Base-by-base conservation (phyloP, 1,140 invertebrate genomes). In the Sitodiplosis mosellana region DNA sequence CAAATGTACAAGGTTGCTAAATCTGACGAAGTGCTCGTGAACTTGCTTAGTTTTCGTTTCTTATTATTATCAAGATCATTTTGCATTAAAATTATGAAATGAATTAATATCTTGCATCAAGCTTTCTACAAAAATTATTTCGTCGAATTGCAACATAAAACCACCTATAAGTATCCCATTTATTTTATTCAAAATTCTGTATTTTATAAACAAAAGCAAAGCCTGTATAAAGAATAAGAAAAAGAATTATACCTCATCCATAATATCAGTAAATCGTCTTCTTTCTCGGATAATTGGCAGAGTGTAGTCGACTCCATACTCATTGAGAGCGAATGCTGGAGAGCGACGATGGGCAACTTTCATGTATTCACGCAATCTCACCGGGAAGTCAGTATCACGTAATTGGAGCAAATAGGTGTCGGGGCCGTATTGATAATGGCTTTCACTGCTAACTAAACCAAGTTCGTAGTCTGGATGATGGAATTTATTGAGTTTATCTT, bases 401-500 rank as follows among this genome's bases (percentile, higher is more conserved):
- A 94, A 67, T 65, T 95, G 91, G 6, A 97, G 70, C 2, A 97
- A 69, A 64, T 95, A 93, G 0, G 92, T 96, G 60, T 97, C 92
- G 0, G 91, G 91, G 1, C 92, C 92, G 67, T 88, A 83, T 69
- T 94, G 89, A 65, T 93, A 93, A 86, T 89, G 86, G 70, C 86
- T 89, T 59, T 91, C 87, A 1, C 80, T 87, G 55, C 77, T 81
- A 48, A 84, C 71, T 18, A 78, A 65, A 10, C 83, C 84, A 49
- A 88, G 75, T 61, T 91, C 86, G 56, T 84, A 86, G 58, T 87
- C 82, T 44, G 86, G 76, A 51, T 83, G 78, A 55, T 83, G 77
- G 59, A 81, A 77, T n/a, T 78, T 72, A 44, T 82, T 76, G 54
- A 82, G 66, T 50, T 77, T 72, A 52, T 77, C 75, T 54, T 84